Evolutionary conservation across 2,113 vertebrate genomes (phyloP).

Genomic region (Cinclus cinclus): DNA sequence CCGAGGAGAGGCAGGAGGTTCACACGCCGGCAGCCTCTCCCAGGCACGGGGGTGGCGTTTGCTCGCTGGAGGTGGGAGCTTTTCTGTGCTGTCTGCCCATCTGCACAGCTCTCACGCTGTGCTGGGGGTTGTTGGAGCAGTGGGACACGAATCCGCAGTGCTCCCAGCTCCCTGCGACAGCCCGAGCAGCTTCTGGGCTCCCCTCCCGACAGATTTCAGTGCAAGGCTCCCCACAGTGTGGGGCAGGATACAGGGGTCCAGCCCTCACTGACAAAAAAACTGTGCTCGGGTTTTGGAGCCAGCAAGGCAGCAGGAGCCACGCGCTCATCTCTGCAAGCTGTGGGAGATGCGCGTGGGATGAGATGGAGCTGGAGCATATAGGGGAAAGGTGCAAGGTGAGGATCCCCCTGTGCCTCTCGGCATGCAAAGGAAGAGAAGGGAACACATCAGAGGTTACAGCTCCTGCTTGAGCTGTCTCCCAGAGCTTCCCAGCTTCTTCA

Average conservation of each 20-base stretch:
- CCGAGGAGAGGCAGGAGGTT: not conserved
- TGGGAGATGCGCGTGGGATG: not conserved
- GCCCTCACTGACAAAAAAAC: not conserved
- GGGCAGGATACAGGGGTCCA: fast-evolving
- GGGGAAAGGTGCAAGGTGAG: not conserved
- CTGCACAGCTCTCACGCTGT: fast-evolving
- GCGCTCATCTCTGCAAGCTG: fast-evolving
- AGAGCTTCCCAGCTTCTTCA: not conserved
- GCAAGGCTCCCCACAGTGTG: not conserved
- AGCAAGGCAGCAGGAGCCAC: not conserved
- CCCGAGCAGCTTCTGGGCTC: not conserved
- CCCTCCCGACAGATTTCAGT: not conserved
- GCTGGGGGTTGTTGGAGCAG: not conserved
- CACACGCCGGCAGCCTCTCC: fast-evolving
- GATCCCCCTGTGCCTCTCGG: fast-evolving
- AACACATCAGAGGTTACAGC: not conserved
- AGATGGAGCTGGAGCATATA: not conserved
- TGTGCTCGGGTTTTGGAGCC: not conserved
- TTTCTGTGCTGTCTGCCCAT: not conserved
- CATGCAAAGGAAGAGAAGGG: not conserved
- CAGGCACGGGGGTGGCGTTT: fast-evolving
- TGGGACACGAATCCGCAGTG: fast-evolving
- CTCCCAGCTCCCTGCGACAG: not conserved
- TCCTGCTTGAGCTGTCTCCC: not conserved
- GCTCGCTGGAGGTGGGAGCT: not conserved